These are phyloP conservation scores for Polypterus senegalus DNA, from an alignment of 2,113 vertebrate species.

Conservation along the genomic window DNA sequence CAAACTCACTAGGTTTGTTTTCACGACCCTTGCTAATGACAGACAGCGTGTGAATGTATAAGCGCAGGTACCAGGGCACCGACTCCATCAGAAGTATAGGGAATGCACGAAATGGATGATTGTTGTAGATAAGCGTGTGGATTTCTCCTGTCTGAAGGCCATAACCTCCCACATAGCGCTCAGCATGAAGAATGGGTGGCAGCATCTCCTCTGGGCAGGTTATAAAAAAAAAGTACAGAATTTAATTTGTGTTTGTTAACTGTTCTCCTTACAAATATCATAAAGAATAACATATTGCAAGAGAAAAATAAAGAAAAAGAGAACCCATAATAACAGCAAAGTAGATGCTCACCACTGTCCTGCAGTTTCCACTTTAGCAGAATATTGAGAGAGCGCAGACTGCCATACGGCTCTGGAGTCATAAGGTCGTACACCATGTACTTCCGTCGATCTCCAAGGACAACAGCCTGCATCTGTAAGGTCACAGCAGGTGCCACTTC, in stretches of 20 bases:
- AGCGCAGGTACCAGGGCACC: conserved; percentile 89
- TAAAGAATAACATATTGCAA: too few relatives aligned
- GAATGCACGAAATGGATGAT: conserved; percentile 81
- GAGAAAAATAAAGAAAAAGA: too few relatives aligned
- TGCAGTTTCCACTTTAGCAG: conserved; percentile 76
- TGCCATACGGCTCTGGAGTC: conserved; percentile 56
- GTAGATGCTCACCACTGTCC: conserved; percentile 50
- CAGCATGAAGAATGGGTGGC: conserved; percentile 66
- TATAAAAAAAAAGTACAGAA: not conserved
- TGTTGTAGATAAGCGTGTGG: conserved; percentile 80
- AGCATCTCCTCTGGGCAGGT: conserved; percentile 51
- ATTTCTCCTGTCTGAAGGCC: conserved; percentile 85
- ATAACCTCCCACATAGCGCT: conserved; percentile 82
- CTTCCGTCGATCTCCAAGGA: conserved; percentile 69
- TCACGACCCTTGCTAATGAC: conserved; percentile 82
- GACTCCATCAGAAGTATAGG: conserved; percentile 79
- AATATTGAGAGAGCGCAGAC: conserved; percentile 70
- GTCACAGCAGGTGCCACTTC: conserved; percentile 65
- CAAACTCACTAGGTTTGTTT: conserved; percentile 80
- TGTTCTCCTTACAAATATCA: too few relatives aligned
- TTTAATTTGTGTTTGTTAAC: not conserved
- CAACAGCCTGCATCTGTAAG: conserved; percentile 51
- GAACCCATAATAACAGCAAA: too few relatives aligned
- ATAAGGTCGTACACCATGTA: conserved; percentile 80
- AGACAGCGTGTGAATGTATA: conserved; percentile 84